These are phyloP conservation scores for Drosophila varians DNA, from an alignment of 1,140 invertebrate species.

Conservation along the genomic window DNA sequence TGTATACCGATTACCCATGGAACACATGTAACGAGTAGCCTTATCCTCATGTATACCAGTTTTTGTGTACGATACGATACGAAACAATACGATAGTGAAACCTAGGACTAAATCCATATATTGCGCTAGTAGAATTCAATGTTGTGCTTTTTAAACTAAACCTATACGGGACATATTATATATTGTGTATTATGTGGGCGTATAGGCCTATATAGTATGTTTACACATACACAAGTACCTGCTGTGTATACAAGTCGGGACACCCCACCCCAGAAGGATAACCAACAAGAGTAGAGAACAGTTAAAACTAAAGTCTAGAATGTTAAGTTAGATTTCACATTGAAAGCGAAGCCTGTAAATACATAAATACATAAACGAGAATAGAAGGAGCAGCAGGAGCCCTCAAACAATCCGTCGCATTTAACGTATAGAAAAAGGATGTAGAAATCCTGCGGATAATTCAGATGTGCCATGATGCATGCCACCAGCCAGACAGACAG, in stretches of 20 bases:
- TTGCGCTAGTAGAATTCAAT: conserved; percentile 65
- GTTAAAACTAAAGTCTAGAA: conserved; percentile 19
- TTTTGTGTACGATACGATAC: conserved; percentile 68
- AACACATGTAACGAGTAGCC: conserved; percentile 82
- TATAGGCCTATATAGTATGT: conserved; percentile 35
- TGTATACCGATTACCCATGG: conserved; percentile 76
- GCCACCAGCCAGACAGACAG: conserved; percentile 22
- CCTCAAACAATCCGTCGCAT: conserved; percentile 48
- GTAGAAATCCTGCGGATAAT: conserved; percentile 56
- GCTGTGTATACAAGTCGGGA: conserved; percentile 66
- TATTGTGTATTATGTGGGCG: conserved; percentile 22
- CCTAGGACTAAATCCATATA: conserved; percentile 56
- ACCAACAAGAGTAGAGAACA: neutral
- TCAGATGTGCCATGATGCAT: conserved; percentile 77
- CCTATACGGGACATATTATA: conserved; percentile 11
- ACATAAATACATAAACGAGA: conserved; percentile 4
- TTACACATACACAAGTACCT: conserved; percentile 69
- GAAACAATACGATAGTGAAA: conserved; percentile 61
- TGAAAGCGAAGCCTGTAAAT: conserved; percentile 52
- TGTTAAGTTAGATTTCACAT: conserved; percentile 46
- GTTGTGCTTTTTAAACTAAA: conserved; percentile 65
- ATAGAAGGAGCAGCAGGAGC: conserved; percentile 15
- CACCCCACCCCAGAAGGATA: conserved; percentile 11
- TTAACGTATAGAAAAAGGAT: conserved; percentile 18
- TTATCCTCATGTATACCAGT: conserved; percentile 82